Percentiles rank a stretch among this genome's conserved stretches.
Conservation (phyloP, 2,113 vertebrate species). For the Loxodonta africana region DNA sequence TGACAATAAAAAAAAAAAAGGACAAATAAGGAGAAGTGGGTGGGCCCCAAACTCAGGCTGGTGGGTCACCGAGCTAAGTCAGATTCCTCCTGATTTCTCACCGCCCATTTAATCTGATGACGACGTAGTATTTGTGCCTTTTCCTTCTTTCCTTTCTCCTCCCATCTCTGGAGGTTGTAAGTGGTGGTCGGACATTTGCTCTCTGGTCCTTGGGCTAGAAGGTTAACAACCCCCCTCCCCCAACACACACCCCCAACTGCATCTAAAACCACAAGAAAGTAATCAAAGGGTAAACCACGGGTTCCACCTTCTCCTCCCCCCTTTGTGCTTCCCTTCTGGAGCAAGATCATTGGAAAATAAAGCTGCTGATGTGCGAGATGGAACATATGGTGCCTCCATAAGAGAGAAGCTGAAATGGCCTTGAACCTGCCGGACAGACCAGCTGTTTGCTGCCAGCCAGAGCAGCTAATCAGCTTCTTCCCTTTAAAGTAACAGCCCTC, state of each 20-base stretch:
- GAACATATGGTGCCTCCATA: conserved; percentile 89
- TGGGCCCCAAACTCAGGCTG: background rate
- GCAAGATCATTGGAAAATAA: conserved; percentile 85
- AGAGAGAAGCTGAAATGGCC: conserved; percentile 85
- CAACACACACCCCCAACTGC: background rate
- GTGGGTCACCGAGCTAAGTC: background rate
- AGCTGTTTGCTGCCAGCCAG: conserved; percentile 85
- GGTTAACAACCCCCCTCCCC: rapidly evolving
- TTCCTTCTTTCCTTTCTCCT: background rate
- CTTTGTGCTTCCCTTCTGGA: conserved; percentile 83
- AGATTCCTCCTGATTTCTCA: background rate
- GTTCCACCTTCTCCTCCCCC: conserved; percentile 59
- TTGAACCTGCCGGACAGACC: conserved; percentile 87
- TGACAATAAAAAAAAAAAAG: background rate
- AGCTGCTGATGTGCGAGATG: conserved; percentile 88
- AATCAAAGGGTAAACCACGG: conserved; percentile 41
- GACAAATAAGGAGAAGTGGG: conserved; percentile 65
- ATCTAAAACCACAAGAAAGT: conserved; percentile 65
- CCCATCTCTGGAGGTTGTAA: conserved; percentile 2
- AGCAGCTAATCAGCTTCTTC: conserved; percentile 85
- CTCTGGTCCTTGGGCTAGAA: conserved; percentile 44
- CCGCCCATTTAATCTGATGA: background rate
- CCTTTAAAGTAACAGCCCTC: conserved; percentile 83
- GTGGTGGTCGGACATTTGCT: background rate
- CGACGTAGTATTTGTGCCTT: background rate